A percentile compares a stretch with the other conserved stretches of the same genome.
Evolutionary conservation across 2,797 vertebrate species (phyloP).

Genomic region (Amphiprion clarkii): DNA sequence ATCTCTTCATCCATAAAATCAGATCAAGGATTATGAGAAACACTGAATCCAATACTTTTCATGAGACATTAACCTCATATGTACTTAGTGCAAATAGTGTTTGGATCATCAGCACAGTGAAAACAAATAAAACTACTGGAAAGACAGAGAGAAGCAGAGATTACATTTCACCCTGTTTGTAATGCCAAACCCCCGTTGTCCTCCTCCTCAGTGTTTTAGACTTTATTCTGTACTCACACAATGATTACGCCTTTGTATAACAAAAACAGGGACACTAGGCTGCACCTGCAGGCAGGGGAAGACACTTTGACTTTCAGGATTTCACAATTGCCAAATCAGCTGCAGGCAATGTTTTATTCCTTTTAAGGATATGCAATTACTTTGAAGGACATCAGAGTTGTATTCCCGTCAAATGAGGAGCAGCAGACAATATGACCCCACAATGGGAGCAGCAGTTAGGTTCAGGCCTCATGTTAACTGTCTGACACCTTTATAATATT

Average conservation of each 20-base stretch:
- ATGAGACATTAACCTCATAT: slow-evolving; percentile 74
- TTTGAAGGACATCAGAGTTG: slow-evolving; percentile 32
- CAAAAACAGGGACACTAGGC: slow-evolving; percentile 24
- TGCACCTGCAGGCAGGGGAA: slow-evolving; percentile 21
- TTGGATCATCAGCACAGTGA: slow-evolving; percentile 56
- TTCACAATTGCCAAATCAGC: slow-evolving; percentile 46
- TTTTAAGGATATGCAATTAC: slow-evolving; percentile 36
- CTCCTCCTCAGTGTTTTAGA: slow-evolving; percentile 8
- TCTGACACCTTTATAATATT: slow-evolving; percentile 42
- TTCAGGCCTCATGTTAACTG: slow-evolving; percentile 28
- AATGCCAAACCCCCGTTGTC: slow-evolving; percentile 6
- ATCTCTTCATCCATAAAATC: slow-evolving; percentile 78
- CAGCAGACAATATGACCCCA: slow-evolving; percentile 31
- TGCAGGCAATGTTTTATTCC: slow-evolving; percentile 7
- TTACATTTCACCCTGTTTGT: slow-evolving; percentile 18
- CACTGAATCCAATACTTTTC: slow-evolving; percentile 73
- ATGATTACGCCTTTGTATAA: slow-evolving; percentile 25
- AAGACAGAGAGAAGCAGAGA: slow-evolving; percentile 12
- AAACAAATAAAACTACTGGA: slow-evolving; percentile 46
- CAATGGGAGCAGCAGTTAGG: slow-evolving; percentile 18
- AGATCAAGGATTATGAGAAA: slow-evolving; percentile 77
- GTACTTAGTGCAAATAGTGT: slow-evolving; percentile 54
- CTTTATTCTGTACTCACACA: slow-evolving; percentile 28
- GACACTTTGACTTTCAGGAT: slow-evolving; percentile 30
- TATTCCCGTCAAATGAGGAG: slow-evolving; percentile 37